A percentile compares a stretch with the other conserved stretches of the same genome.
These are phyloP conservation scores for Ophion obscuratus DNA, from an alignment of 2,888 invertebrate species.

Conservation along the genomic window DNA sequence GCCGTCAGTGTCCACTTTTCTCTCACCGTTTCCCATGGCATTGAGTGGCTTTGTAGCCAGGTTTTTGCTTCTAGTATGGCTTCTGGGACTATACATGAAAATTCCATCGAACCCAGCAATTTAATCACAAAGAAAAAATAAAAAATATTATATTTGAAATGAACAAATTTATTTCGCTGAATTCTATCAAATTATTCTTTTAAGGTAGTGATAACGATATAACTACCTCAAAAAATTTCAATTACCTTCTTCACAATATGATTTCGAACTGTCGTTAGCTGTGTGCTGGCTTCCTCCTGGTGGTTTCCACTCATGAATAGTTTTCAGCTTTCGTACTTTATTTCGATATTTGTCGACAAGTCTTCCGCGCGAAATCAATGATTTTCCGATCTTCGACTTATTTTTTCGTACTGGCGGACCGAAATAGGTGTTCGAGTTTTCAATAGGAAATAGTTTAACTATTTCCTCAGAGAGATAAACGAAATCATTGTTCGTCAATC, in stretches of 20 bases:
- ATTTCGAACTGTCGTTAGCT: slow-evolving; percentile 11
- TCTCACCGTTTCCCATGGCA: slow-evolving; percentile 46
- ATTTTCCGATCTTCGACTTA: slow-evolving; percentile 11
- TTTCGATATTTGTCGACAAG: slow-evolving; percentile 30
- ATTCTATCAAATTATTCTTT: not conserved
- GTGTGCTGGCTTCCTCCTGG: slow-evolving; percentile 11
- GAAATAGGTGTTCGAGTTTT: slow-evolving; percentile 17
- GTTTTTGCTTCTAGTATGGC: slow-evolving; percentile 16
- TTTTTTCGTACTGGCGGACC: slow-evolving; percentile 12
- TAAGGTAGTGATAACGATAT: not conserved
- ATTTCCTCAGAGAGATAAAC: slow-evolving; percentile 19
- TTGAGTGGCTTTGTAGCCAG: slow-evolving; percentile 36
- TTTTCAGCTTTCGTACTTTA: slow-evolving; percentile 4
- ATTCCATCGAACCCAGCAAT: slow-evolving; percentile 5
- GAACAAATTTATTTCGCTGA: too few relatives aligned
- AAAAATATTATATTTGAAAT: not conserved
- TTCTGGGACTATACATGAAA: slow-evolving; percentile 7
- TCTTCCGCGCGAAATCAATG: slow-evolving; percentile 21
- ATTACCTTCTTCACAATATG: slow-evolving; percentile 12
- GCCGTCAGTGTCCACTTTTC: slow-evolving; percentile 33
- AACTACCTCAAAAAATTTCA: not conserved
- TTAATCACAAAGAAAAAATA: slow-evolving; percentile 9
- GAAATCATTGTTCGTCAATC: slow-evolving; percentile 20
- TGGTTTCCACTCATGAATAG: slow-evolving; percentile 12
- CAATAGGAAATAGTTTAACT: slow-evolving; percentile 24